phyloP scores from a whole-genome alignment of 2,888 invertebrate species.

The Dynastes grantii region DNA sequence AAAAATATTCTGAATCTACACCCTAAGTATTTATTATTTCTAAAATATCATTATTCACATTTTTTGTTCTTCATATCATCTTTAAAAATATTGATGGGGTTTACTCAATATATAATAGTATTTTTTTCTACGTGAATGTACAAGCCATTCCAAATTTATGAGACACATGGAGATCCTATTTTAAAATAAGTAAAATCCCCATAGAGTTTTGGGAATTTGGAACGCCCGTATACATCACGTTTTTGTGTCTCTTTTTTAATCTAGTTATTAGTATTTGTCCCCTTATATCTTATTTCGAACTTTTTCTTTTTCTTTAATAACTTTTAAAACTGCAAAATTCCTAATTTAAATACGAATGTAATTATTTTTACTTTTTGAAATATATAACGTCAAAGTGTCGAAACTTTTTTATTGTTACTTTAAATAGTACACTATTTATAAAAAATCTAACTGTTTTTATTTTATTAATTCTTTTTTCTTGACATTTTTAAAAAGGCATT shows the following conservation, averaged over 20 bases:
- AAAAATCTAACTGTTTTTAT: constrained; percentile 33
- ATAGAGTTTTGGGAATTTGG: no score
- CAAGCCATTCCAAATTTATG: constrained; percentile 3
- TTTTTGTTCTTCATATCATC: constrained; percentile 29
- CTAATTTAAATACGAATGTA: neutral
- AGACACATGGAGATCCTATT: no score
- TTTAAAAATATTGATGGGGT: constrained; percentile 51
- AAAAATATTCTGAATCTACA: constrained; percentile 50
- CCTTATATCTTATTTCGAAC: constrained; percentile 9
- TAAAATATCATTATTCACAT: constrained; percentile 51
- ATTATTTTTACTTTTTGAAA: neutral
- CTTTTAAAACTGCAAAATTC: constrained; percentile 6
- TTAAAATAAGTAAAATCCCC: no score
- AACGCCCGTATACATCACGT: neutral
- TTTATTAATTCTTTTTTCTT: constrained; percentile 6
- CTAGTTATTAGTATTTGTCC: constrained; percentile 30
- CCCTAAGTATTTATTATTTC: constrained; percentile 45
- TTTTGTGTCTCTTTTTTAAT: constrained; percentile 1
- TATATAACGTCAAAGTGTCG: constrained; percentile 4
- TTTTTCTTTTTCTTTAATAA: constrained; percentile 6
- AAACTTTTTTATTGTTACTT: constrained; percentile 22
- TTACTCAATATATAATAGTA: constrained; percentile 47
- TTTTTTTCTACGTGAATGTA: constrained; percentile 45
- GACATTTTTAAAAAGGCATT: constrained; percentile 33
- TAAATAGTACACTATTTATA: constrained; percentile 35